Base-by-base conservation (phyloP, 2,113 vertebrate genomes). In the Phaethon lepturus region DNA sequence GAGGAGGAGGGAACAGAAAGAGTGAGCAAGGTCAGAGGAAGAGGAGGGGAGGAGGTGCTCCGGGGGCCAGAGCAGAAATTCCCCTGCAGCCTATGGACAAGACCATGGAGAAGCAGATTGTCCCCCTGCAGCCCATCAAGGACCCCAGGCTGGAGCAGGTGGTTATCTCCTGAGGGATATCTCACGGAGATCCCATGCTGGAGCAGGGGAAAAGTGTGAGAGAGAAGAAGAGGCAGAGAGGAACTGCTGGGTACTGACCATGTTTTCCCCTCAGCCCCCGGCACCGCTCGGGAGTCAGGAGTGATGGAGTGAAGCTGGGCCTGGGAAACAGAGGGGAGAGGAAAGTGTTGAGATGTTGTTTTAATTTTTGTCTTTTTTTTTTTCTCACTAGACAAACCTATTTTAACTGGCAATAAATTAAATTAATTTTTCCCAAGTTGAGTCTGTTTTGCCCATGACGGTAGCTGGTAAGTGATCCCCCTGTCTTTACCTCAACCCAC, bases 221-320 rank as follows among this genome's bases (percentile, higher is more conserved):
- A 35, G 38, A 31, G 40, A 52, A 67, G n/a, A 17, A 45, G 7
- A 0, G 0, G 4, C 44, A 40, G 11, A n/a, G 26, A 64, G 28
- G 28, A 47, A 40, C 13, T 2, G 0, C 35, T 17, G 26, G 23
- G 19, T 22, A 7, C 35, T 20, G 25, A 24, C 22, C 1, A 0
- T 29, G 45, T 59, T 64, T 38, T 29, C 3, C 16, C 18, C 11
- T 59, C n/a, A 50, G 28, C 3, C 22, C 20, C 24, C 1, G 2
- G 26, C 2, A 40, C 8, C 4, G 2, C 29, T 63, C 4, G 1
- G 16, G 38, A 71, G 10, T 22, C n/a, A 52, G 44, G 33, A 82
- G 4, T 44, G 23, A 88, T 77, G 26, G 18, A 55, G 9, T 31
- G 10, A 68, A 71, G 31, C 7, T 78, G 13, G 80, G 50, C 3